phyloP scores from a whole-genome alignment of 2,888 invertebrate species.

The Megaustenia siamemsis region DNA sequence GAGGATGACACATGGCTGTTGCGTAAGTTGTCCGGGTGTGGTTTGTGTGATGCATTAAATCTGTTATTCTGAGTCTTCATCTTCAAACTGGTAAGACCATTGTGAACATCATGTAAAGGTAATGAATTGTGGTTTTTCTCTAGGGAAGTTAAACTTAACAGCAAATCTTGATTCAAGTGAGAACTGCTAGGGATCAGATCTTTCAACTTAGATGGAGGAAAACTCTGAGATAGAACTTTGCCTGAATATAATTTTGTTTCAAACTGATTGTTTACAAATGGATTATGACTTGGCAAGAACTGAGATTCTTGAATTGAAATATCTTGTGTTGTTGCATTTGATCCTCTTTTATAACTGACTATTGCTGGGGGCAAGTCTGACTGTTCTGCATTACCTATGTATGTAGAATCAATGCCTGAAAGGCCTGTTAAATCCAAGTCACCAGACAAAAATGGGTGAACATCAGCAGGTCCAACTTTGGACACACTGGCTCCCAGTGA shows the following conservation, averaged over 20 bases:
- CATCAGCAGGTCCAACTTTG: conserved; percentile 30
- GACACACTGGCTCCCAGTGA: conserved; percentile 57
- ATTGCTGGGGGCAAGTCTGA: background rate
- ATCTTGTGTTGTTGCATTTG: background rate
- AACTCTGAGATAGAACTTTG: conserved; percentile 48
- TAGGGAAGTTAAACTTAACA: background rate
- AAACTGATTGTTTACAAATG: background rate
- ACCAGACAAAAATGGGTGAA: conserved; percentile 40
- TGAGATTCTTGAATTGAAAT: background rate
- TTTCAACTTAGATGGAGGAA: conserved; percentile 40
- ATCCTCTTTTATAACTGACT: background rate
- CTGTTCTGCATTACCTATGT: background rate
- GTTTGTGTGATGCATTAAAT: background rate
- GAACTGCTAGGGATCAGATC: background rate
- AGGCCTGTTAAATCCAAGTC: conserved; percentile 49
- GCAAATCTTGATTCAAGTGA: background rate
- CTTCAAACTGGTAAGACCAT: conserved; percentile 1
- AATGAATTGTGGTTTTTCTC: background rate
- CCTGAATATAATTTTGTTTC: background rate
- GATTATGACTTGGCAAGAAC: background rate
- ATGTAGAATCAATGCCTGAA: conserved; percentile 23
- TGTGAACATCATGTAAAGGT: background rate
- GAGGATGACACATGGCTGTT: background rate
- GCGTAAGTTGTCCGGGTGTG: background rate
- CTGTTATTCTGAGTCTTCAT: background rate